Evolutionary conservation across 2,797 vertebrate genomes (phyloP).

Genomic region (Graptemys geographica): DNA sequence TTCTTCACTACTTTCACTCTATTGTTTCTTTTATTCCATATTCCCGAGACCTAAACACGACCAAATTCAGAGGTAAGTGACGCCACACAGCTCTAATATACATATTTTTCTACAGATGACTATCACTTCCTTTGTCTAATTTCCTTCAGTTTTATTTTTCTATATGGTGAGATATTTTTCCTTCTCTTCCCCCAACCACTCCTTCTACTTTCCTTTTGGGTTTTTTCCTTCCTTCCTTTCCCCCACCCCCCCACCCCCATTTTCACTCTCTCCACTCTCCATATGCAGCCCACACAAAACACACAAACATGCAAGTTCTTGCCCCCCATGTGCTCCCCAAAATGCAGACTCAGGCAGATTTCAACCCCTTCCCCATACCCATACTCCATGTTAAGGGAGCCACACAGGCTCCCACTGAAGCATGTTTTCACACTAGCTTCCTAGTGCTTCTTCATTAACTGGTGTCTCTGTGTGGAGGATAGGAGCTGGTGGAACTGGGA

Average conservation of each 20-base stretch:
- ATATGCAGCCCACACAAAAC: too few relatives aligned
- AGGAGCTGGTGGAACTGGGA: background rate
- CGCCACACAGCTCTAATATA: background rate
- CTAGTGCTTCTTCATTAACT: background rate
- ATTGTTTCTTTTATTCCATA: background rate
- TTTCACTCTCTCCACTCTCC: background rate
- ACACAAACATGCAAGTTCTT: too few relatives aligned
- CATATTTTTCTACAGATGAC: background rate
- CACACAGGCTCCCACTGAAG: background rate
- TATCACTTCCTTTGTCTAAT: background rate
- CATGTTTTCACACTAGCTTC: background rate
- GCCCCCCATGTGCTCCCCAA: too few relatives aligned
- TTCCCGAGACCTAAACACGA: background rate
- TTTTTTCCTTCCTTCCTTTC: background rate
- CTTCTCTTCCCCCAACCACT: background rate
- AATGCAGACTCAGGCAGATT: too few relatives aligned
- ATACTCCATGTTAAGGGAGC: fast-evolving
- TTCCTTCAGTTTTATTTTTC: background rate
- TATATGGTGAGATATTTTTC: too few relatives aligned
- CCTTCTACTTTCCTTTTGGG: too few relatives aligned
- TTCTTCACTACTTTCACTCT: background rate
- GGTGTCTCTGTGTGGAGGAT: background rate
- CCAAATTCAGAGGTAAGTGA: background rate
- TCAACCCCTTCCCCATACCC: too few relatives aligned
- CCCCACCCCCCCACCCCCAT: fast-evolving